Evolutionary conservation across 2,797 vertebrate species (phyloP).

Genomic region (Urosaurus nigricauda): DNA sequence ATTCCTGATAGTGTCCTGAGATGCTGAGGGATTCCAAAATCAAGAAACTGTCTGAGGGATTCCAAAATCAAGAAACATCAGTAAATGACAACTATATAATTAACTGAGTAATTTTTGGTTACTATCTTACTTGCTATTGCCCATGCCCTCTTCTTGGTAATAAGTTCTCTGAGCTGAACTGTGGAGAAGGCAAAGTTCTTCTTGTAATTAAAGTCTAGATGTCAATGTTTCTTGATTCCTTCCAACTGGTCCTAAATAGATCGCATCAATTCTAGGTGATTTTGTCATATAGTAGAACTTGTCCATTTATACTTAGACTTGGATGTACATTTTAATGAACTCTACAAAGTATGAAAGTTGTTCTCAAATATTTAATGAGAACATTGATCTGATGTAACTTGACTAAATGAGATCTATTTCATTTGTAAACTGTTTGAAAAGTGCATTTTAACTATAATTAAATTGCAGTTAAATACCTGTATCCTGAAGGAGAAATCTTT

Average conservation of each 20-base stretch:
- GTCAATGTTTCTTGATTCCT: neutral
- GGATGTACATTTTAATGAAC: neutral
- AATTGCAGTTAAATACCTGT: neutral
- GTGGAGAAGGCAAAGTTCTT: neutral
- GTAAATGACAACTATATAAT: neutral
- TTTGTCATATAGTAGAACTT: neutral
- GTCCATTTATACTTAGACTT: neutral
- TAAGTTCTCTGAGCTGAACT: neutral
- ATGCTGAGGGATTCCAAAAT: neutral
- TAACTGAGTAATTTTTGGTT: no score
- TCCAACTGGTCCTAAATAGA: neutral
- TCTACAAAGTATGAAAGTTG: neutral
- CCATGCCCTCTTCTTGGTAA: neutral
- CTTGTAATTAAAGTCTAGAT: neutral
- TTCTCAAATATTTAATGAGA: neutral
- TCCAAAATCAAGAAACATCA: neutral
- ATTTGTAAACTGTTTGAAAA: neutral
- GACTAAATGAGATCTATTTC: neutral
- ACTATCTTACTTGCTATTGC: neutral
- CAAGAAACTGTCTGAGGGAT: neutral
- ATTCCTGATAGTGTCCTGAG: no score
- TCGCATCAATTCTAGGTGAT: no score
- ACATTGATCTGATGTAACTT: neutral
- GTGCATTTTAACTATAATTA: neutral
- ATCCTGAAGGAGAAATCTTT: no score